Conservation (phyloP, 1,140 invertebrate genomes). For the Drosophila rufa region DNA sequence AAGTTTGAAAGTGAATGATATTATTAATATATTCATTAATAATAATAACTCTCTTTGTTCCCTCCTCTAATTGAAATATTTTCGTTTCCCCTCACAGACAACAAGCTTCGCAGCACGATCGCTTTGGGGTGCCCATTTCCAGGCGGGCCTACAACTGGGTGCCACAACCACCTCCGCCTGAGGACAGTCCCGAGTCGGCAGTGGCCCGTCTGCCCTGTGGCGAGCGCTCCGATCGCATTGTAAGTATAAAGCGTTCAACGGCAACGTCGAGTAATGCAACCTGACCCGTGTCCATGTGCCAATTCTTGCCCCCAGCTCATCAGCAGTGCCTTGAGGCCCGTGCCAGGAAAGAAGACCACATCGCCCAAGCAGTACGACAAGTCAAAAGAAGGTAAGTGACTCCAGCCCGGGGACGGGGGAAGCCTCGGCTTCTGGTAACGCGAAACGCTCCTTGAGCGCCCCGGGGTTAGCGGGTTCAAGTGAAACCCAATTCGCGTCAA, state of each 20-base stretch:
- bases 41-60: background rate
- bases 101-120: constrained; percentile 94
- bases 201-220: constrained; percentile 93
- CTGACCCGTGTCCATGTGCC: constrained; percentile 34
- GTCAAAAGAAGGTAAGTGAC: constrained; percentile 82
- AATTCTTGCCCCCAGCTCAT: constrained; percentile 84
- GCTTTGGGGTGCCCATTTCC: constrained; percentile 91
- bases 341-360: constrained; percentile 88
- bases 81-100: constrained; percentile 86
- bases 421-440: constrained; percentile 53
- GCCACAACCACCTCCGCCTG: constrained; percentile 94
- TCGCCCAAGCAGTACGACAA: constrained; percentile 87
- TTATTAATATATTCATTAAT: background rate
- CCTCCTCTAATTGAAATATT: background rate
- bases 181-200: constrained; percentile 92
- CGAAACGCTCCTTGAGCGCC: constrained; percentile 53
- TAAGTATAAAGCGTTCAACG: constrained; percentile 79
- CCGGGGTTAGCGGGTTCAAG: constrained; percentile 63
- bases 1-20: constrained; percentile 8
- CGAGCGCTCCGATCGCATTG: constrained; percentile 91
- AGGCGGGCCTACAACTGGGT: constrained; percentile 97
- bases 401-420: constrained; percentile 16
- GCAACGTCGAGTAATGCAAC: background rate
- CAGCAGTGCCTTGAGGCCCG: constrained; percentile 87
- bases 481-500: constrained; percentile 79